phyloP scores from a whole-genome alignment of 2,113 vertebrate species.

The Monopterus albus region DNA sequence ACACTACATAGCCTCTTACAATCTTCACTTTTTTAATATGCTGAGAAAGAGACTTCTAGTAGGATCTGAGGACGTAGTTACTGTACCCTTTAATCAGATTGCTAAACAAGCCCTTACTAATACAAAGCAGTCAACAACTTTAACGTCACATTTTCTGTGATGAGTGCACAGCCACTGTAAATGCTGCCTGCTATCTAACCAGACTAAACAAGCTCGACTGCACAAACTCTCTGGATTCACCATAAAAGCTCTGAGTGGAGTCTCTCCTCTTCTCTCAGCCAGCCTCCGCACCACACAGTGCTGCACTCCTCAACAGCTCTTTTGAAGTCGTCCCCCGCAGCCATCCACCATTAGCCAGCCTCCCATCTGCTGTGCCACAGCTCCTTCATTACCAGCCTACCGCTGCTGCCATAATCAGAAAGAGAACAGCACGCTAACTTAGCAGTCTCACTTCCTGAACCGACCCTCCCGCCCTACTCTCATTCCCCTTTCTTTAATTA shows the following conservation, averaged over 20 bases:
- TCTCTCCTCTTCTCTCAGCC: slow-evolving; percentile 15
- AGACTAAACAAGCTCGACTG: slow-evolving; percentile 53
- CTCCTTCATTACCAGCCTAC: slow-evolving; percentile 49
- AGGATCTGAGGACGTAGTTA: too few relatives aligned
- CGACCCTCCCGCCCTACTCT: neutral
- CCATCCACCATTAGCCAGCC: slow-evolving; percentile 50
- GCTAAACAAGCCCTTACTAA: too few relatives aligned
- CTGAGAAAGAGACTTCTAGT: too few relatives aligned
- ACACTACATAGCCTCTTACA: too few relatives aligned
- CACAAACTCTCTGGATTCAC: slow-evolving; percentile 47
- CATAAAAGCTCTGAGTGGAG: slow-evolving; percentile 36
- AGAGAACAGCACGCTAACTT: slow-evolving; percentile 29
- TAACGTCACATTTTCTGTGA: neutral
- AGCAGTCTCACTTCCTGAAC: slow-evolving; percentile 28
- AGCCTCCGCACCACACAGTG: slow-evolving; percentile 21
- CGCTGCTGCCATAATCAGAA: slow-evolving; percentile 32
- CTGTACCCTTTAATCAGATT: too few relatives aligned
- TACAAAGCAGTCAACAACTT: too few relatives aligned
- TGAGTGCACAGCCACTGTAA: slow-evolving; percentile 10
- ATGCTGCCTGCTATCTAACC: slow-evolving; percentile 50
- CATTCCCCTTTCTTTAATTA: slow-evolving; percentile 54
- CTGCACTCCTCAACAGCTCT: slow-evolving; percentile 34
- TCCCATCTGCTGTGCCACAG: slow-evolving; percentile 54
- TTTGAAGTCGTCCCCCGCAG: slow-evolving; percentile 60
- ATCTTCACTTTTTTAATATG: too few relatives aligned